Percentiles rank a stretch among this genome's conserved stretches.
These are phyloP conservation scores for Panorpa germanica DNA, from an alignment of 2,888 invertebrate species.

Conservation along the genomic window DNA sequence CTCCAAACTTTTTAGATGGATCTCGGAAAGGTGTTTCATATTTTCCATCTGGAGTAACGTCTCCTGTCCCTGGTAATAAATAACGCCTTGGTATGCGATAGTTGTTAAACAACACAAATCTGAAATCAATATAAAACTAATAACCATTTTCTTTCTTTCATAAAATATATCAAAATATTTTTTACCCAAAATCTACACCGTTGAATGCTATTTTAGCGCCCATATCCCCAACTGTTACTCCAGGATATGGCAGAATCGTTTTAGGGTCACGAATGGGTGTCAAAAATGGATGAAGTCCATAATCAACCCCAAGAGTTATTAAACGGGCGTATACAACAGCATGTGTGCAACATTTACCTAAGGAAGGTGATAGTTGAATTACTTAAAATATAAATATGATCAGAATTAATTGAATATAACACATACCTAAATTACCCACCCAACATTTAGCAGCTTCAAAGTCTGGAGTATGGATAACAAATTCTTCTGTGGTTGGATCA, in stretches of 20 bases:
- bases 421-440: constrained; percentile 54
- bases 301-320: constrained; percentile 54
- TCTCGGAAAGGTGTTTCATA: constrained; percentile 68
- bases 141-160: no score
- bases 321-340: constrained; percentile 78
- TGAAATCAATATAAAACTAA: constrained; percentile 17
- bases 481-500: constrained; percentile 45
- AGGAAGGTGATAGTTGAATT: constrained; percentile 16
- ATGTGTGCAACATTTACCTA: constrained; percentile 68
- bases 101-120: constrained; percentile 58
- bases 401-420: not conserved
- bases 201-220: constrained; percentile 85
- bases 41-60: constrained; percentile 66
- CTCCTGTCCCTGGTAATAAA: constrained; percentile 69
- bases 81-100: constrained; percentile 63
- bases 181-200: constrained; percentile 83
- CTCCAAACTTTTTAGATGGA: constrained; percentile 67
- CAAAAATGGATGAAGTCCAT: constrained; percentile 79
- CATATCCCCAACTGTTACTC: constrained; percentile 77
- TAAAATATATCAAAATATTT: constrained; percentile 2
- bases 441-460: constrained; percentile 71
- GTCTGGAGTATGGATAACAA: constrained; percentile 55
- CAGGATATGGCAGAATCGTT: constrained; percentile 51
- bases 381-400: not conserved
- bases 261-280: constrained; percentile 63